Evolutionary conservation across 2,113 vertebrate species (phyloP), one percentile per base, ranked within the genome.

Genomic region (Pterophyllum scalare): DNA sequence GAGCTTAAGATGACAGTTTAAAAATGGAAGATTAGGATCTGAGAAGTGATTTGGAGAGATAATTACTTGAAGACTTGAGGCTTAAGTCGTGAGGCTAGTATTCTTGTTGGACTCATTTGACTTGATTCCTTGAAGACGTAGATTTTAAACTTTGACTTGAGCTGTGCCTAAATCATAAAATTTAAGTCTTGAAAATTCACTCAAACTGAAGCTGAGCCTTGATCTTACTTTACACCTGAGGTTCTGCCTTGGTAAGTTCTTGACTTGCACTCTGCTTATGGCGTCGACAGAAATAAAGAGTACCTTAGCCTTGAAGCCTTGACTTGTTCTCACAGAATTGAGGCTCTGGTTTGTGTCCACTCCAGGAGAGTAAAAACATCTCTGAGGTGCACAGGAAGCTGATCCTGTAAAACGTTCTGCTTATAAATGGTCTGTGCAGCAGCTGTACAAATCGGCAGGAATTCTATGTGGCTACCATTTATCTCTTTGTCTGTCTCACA

Each of bases 401-500:
- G 19, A 28, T 17, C 5, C 82, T 38, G 58, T 43, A 19, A 79
- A 81, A 24, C 6, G 10, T 31, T 77, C 2, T 62, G 54, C 9
- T 46, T 80, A 8, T 77, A 60, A 86, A 77, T 43, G 40, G 65
- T 77, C 67, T 67, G 62, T 59, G 40, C 8, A 17, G 62, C 65
- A 60, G 79, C 64, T 60, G 58, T 26, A 76, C 28, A 78, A 59
- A 81, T 62, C 31, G 14, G 33, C 79, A 87, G 84, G 59, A 56
- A 24, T 40, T 76, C 12, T 77, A 38, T 24, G 38, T 56, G 75
- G 52, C 81, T 19, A 11, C 56, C 56, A 79, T 88, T 82, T 83
- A 80, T 92, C 82, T 92, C 46, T 82, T 58, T 62, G 46, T 83
- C 28, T 72, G 75, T 76, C 76, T 78, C 81, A 19, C 74, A 77